Conservation (phyloP, 2,888 invertebrate species). For the Camptogramma bilineatum region DNA sequence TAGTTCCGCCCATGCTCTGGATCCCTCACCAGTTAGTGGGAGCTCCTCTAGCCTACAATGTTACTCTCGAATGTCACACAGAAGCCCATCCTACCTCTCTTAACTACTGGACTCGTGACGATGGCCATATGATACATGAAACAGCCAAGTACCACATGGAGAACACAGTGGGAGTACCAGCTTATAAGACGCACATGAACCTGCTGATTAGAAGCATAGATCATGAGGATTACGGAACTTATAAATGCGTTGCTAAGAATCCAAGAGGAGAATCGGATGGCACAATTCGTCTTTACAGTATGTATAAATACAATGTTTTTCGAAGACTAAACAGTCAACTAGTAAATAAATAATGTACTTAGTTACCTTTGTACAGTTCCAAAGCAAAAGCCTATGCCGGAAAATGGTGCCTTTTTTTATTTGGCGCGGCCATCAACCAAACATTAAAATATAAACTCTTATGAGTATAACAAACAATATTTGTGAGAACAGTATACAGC, state of each 20-base stretch:
- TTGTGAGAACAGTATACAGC: too few relatives aligned
- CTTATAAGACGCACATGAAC: slow-evolving; percentile 95
- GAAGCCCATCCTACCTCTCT: slow-evolving; percentile 96
- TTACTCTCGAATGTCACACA: slow-evolving; percentile 94
- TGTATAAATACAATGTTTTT: slow-evolving; percentile 62
- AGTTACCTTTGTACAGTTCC: too few relatives aligned
- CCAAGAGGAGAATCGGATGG: slow-evolving; percentile 96
- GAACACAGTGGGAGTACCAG: slow-evolving; percentile 88
- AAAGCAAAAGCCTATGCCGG: too few relatives aligned
- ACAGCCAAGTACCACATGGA: slow-evolving; percentile 92
- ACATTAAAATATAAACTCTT: too few relatives aligned
- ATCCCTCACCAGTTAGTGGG: slow-evolving; percentile 96
- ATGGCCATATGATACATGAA: slow-evolving; percentile 95
- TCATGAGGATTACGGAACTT: slow-evolving; percentile 93
- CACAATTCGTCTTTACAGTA: slow-evolving; percentile 94
- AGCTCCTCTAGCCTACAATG: slow-evolving; percentile 92
- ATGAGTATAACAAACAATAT: too few relatives aligned
- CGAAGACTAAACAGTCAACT: too few relatives aligned
- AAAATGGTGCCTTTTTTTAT: too few relatives aligned
- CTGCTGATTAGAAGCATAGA: slow-evolving; percentile 92
- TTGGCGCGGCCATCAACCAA: too few relatives aligned
- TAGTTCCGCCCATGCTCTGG: slow-evolving; percentile 97
- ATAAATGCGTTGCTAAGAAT: slow-evolving; percentile 95
- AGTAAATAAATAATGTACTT: too few relatives aligned
- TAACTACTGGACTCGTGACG: slow-evolving; percentile 95